Conservation (phyloP, 2,113 vertebrate genomes). For the Cochlearius cochlearius region DNA sequence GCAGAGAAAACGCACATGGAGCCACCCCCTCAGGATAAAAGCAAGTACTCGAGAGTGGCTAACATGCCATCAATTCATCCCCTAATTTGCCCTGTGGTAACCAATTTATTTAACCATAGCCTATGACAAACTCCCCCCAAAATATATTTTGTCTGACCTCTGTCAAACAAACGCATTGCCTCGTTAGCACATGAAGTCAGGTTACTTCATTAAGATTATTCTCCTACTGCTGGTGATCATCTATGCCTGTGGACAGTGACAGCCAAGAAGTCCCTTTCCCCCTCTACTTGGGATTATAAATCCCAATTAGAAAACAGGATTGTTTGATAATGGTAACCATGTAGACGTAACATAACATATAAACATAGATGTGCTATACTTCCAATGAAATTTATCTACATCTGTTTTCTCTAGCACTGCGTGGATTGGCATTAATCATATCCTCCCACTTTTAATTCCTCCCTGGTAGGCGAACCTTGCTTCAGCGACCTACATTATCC, state of each 20-base stretch:
- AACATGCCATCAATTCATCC: neutral
- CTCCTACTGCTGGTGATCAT: neutral
- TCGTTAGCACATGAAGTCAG: neutral
- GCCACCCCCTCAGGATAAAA: neutral
- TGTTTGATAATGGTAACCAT: constrained; percentile 15
- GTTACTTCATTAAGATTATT: neutral
- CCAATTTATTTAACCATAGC: neutral
- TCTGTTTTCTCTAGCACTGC: neutral
- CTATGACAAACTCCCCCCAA: neutral
- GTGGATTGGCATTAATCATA: constrained; percentile 17
- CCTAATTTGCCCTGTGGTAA: neutral
- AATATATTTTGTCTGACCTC: neutral
- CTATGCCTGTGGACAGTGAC: neutral
- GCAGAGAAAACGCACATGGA: neutral
- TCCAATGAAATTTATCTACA: neutral
- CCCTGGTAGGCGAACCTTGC: neutral
- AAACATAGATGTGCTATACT: neutral
- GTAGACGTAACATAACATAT: neutral
- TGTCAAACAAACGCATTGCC: neutral
- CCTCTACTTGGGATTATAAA: neutral
- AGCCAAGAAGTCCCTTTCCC: neutral
- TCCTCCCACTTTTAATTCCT: constrained; percentile 41
- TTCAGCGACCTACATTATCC: neutral
- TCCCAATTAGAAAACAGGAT: neutral
- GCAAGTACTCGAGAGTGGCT: neutral